Evolutionary conservation across 2,888 invertebrate genomes (phyloP).

Genomic region (Chironomus riparius): DNA sequence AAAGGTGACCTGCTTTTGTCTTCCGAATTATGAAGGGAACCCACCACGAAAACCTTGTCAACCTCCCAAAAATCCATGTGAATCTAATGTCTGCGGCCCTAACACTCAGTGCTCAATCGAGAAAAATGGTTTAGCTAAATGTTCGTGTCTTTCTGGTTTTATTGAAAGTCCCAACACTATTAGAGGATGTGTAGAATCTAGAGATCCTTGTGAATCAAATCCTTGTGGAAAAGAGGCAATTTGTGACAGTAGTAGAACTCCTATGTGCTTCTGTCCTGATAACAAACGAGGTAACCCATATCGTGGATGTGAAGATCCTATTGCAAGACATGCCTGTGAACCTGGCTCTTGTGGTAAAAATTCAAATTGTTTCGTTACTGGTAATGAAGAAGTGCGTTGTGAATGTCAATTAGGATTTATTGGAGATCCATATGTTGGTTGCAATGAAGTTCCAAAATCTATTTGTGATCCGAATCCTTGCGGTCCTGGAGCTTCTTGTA

Average conservation of each 20-base stretch:
- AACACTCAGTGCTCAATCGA: slow-evolving; percentile 76
- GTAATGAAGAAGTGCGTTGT: slow-evolving; percentile 68
- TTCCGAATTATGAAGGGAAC: slow-evolving; percentile 77
- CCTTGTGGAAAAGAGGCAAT: slow-evolving; percentile 69
- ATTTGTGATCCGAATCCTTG: slow-evolving; percentile 75
- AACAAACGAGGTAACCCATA: slow-evolving; percentile 76
- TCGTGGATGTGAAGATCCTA: slow-evolving; percentile 56
- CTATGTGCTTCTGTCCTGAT: slow-evolving; percentile 79
- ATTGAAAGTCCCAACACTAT: slow-evolving; percentile 82
- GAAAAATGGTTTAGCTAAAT: slow-evolving; percentile 73
- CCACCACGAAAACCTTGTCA: slow-evolving; percentile 65
- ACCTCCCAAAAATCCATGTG: slow-evolving; percentile 68
- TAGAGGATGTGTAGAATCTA: slow-evolving; percentile 69
- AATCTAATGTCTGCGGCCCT: slow-evolving; percentile 78
- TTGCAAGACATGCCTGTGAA: slow-evolving; percentile 57
- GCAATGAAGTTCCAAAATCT: slow-evolving; percentile 55
- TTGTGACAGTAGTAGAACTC: slow-evolving; percentile 68
- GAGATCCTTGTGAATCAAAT: slow-evolving; percentile 74
- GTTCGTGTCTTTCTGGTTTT: slow-evolving; percentile 73
- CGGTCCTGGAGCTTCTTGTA: slow-evolving; percentile 67
- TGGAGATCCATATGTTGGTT: slow-evolving; percentile 71
- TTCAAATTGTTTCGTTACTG: slow-evolving; percentile 74
- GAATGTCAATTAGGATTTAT: slow-evolving; percentile 66
- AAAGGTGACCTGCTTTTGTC: slow-evolving; percentile 74
- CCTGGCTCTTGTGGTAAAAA: slow-evolving; percentile 77